Conservation (phyloP, 2,888 invertebrate species). For the Nomada ferruginata region DNA sequence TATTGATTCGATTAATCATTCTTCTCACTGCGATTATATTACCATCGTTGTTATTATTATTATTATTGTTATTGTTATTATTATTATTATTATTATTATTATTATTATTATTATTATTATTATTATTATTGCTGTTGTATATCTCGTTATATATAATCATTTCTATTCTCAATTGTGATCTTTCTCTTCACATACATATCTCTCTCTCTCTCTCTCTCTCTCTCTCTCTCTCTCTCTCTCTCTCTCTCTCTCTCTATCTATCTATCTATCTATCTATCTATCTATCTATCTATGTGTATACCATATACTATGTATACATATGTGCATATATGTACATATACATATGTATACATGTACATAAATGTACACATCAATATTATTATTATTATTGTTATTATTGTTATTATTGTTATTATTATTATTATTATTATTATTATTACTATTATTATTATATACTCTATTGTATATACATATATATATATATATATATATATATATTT, state of each 20-base stretch:
- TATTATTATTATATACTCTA: conserved; percentile 4
- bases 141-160: conserved; percentile 46
- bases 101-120: conserved; percentile 57
- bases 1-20: conserved; percentile 61
- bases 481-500: conserved; percentile 1
- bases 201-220: not conserved
- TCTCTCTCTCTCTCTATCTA: not conserved
- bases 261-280: not conserved
- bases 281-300: conserved; percentile 31
- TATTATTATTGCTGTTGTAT: conserved; percentile 65
- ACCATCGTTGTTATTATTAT: conserved; percentile 64
- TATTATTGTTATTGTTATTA: conserved; percentile 55
- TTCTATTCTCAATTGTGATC: conserved; percentile 53
- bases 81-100: conserved; percentile 34
- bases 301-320: not conserved
- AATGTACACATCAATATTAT: conserved; percentile 22
- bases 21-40: conserved; percentile 64
- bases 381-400: no score
- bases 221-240: not conserved
- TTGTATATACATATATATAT: not conserved
- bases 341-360: not conserved
- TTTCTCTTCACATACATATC: conserved; percentile 28
- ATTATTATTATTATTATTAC: no score
- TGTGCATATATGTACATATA: not conserved
- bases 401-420: no score